Conservation (phyloP, 2,113 vertebrate species). For the Setophaga coronata region DNA sequence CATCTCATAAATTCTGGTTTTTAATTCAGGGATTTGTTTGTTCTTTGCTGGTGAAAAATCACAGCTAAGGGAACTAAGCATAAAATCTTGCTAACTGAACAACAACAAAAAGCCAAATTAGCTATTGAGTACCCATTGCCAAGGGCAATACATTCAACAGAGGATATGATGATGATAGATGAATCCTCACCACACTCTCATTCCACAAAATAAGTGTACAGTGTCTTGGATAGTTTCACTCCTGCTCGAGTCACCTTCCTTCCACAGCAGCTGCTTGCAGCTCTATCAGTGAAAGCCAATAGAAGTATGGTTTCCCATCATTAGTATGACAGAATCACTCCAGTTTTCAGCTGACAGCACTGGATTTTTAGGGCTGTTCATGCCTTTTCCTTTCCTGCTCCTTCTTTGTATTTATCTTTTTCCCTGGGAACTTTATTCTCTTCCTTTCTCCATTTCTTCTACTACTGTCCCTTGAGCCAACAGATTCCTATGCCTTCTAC, state of each 20-base stretch:
- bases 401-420: constrained; percentile 35
- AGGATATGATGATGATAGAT: constrained; percentile 73
- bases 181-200: constrained; percentile 62
- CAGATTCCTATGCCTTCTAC: background rate
- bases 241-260: constrained; percentile 69
- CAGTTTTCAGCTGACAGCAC: constrained; percentile 66
- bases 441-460: constrained; percentile 5
- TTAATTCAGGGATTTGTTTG: constrained; percentile 19
- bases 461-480: background rate
- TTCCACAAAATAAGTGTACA: constrained; percentile 62
- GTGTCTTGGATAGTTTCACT: constrained; percentile 71
- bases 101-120: constrained; percentile 69
- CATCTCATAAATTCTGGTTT: constrained; percentile 13
- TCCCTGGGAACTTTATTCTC: constrained; percentile 1
- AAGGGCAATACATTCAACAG: constrained; percentile 74
- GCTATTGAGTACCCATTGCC: constrained; percentile 72
- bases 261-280: constrained; percentile 66
- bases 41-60: constrained; percentile 36
- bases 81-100: constrained; percentile 59
- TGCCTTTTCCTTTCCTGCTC: constrained; percentile 45
- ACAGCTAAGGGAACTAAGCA: constrained; percentile 48
- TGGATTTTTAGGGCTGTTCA: constrained; percentile 52
- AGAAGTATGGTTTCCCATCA: constrained; percentile 67
- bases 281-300: constrained; percentile 62
- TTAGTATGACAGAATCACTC: constrained; percentile 16